Base-by-base conservation (phyloP, 2,888 invertebrate genomes). In the Conchocele bisecta region DNA sequence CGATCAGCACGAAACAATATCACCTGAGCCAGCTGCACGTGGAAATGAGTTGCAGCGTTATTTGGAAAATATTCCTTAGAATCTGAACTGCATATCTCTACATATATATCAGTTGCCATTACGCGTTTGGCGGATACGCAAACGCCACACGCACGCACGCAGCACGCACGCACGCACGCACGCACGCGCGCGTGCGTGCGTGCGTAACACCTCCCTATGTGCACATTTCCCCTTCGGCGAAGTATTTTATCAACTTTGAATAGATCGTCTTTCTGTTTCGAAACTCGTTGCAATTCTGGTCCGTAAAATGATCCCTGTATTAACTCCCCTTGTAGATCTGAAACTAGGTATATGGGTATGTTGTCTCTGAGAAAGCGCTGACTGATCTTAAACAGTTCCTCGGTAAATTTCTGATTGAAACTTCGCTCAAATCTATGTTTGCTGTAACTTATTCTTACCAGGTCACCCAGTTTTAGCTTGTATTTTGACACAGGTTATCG, bases 161-260 rank as follows among this genome's bases (percentile, higher is more conserved):
- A n/a, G n/a, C n/a, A n/a, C n/a, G n/a, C n/a, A n/a, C n/a, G n/a
- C n/a, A n/a, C n/a, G n/a, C n/a, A n/a, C n/a, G n/a, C n/a, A n/a
- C n/a, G n/a, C n/a, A n/a, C n/a, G n/a, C n/a, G n/a, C n/a, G n/a
- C 50, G 4, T 31, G 20, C 28, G 13, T 31, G 4, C 28, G 29
- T 4, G 31, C 50, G 4, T 29, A 28, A 9, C 11, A 28, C 31
- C 31, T 31, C 6, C 50, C 29, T 4, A n/a, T n/a, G n/a, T n/a
- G n/a, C 5, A 28, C 50, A n/a, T 50, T 50, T 7, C 50, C 50
- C 15, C 50, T 50, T 17, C n/a, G n/a, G 15, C 17, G 28, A 2
- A 50, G 29, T 28, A 50, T 50, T 28, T 28, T 50, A 17, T 50
- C 50, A 9, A 50, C 50, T 28, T 50, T 50, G 50, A 50, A 50